Percentiles rank a stretch among this genome's conserved stretches.
Conservation (phyloP, 2,888 invertebrate genomes). For the Diadromus collaris region DNA sequence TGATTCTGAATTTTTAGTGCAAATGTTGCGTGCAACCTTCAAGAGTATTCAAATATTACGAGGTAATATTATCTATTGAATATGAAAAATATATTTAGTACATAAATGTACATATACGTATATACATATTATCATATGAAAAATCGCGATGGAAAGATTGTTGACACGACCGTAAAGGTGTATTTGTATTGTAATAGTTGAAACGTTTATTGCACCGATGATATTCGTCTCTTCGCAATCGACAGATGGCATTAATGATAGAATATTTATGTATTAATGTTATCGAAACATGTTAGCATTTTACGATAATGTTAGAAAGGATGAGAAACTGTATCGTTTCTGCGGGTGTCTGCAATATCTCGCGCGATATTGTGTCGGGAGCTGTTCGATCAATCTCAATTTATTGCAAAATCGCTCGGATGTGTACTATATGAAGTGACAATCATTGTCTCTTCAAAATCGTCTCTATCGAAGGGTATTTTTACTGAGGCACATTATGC, state of each 20-base stretch:
- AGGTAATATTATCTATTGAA: constrained; percentile 68
- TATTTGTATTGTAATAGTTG: constrained; percentile 33
- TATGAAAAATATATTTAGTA: constrained; percentile 50
- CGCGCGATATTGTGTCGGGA: neutral
- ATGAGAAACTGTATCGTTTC: constrained; percentile 8
- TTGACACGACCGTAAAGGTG: constrained; percentile 34
- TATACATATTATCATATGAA: constrained; percentile 41
- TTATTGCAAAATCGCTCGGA: neutral
- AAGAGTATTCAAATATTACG: constrained; percentile 77
- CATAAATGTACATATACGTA: constrained; percentile 48
- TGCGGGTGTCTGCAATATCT: constrained; percentile 24
- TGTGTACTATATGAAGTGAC: neutral
- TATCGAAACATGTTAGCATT: constrained; percentile 25
- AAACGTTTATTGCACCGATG: constrained; percentile 27
- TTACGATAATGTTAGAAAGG: constrained; percentile 32
- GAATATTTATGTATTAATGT: constrained; percentile 29
- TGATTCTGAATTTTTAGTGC: constrained; percentile 78
- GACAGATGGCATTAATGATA: constrained; percentile 4
- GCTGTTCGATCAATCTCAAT: constrained; percentile 10
- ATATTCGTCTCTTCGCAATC: constrained; percentile 26
- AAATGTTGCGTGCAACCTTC: constrained; percentile 75
- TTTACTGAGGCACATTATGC: constrained; percentile 15
- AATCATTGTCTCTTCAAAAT: constrained; percentile 6
- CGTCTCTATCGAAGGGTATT: constrained; percentile 3
- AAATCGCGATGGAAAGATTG: constrained; percentile 43